These are phyloP conservation scores for Chouioia cunea DNA, from an alignment of 2,888 invertebrate genomes.

Conservation along the genomic window DNA sequence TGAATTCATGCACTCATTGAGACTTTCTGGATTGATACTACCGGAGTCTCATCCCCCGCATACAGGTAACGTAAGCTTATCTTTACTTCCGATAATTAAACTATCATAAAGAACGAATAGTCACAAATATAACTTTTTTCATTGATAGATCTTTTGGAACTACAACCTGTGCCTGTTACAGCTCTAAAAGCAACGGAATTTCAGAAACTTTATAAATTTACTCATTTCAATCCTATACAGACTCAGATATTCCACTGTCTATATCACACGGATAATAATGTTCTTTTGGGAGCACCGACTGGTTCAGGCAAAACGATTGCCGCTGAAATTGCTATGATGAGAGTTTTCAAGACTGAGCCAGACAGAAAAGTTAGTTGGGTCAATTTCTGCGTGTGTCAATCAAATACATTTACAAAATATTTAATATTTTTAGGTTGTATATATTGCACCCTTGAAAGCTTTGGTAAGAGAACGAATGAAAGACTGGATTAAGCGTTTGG, in stretches of 20 bases:
- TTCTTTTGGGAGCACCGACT: conserved; percentile 94
- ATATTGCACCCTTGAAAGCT: conserved; percentile 98
- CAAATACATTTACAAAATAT: not conserved
- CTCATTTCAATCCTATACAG: conserved; percentile 98
- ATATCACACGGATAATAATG: conserved; percentile 94
- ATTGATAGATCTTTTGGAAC: conserved; percentile 82
- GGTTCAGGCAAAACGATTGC: conserved; percentile 99
- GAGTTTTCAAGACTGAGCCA: conserved; percentile 87
- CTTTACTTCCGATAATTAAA: not conserved
- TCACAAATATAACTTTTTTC: conserved; percentile 14
- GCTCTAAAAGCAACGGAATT: conserved; percentile 83
- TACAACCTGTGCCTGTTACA: conserved; percentile 89
- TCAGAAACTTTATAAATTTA: conserved; percentile 88
- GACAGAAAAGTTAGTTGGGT: conserved; percentile 75
- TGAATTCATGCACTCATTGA: conserved; percentile 74
- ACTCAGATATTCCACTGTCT: conserved; percentile 97
- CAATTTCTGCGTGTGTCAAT: not conserved
- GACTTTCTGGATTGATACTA: conserved; percentile 88
- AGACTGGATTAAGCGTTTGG: conserved; percentile 92
- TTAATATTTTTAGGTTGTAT: conserved; percentile 79
- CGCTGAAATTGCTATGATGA: conserved; percentile 96
- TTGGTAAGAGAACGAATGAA: conserved; percentile 95
- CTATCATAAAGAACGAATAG: not conserved
- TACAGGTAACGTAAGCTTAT: conserved; percentile 74
- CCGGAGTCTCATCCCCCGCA: conserved; percentile 94